Evolutionary conservation across 2,113 vertebrate species (phyloP), one percentile per base, ranked within the genome.

Genomic region (Enhydra lutris): DNA sequence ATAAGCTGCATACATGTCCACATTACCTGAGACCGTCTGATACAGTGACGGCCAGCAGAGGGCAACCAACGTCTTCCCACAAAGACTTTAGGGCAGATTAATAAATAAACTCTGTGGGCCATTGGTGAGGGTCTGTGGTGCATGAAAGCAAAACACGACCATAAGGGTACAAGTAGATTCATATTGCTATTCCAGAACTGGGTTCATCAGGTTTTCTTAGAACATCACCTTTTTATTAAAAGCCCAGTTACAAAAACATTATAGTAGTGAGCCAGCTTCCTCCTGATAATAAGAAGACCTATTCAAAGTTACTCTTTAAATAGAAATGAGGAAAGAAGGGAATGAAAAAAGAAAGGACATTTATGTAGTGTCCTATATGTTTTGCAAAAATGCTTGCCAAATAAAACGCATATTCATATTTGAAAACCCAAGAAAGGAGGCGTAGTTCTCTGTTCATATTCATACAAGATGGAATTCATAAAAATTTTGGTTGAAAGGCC

Each of bases 11-110:
- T 21, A 47, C 9, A 36, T 2, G 14, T 31, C 67, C n/a, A 21
- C 24, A 0, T 34, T 11, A n/a, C 69, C 34, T 3, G 14, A 73
- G 55, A 6, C 61, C 5, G 1, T 26, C 6, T 39, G 34, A 29
- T 18, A 26, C 20, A 26, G 26, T 36, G 47, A n/a, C 17, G 20
- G 21, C 17, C 1, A 12, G 7, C 23, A 6, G 11, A 1, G 6
- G 24, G 24, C 12, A 34, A 26, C 24, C 45, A 47, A 26, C 1
- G 59, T 65, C 36, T 74, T 47, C 61, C 71, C 42, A 86, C 6
- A 15, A 31, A 52, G 57, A 13, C 23, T 8, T 23, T 4, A 55
- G 86, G 65, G n/a, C 42, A 18, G 12, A 8, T 69, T 79, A 67
- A 0, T 74, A 15, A 3, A 26, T 18, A 3, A 6, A 26, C 17